These are phyloP conservation scores for Trissolcus brochymenae DNA, from an alignment of 2,888 invertebrate genomes.

Conservation along the genomic window DNA sequence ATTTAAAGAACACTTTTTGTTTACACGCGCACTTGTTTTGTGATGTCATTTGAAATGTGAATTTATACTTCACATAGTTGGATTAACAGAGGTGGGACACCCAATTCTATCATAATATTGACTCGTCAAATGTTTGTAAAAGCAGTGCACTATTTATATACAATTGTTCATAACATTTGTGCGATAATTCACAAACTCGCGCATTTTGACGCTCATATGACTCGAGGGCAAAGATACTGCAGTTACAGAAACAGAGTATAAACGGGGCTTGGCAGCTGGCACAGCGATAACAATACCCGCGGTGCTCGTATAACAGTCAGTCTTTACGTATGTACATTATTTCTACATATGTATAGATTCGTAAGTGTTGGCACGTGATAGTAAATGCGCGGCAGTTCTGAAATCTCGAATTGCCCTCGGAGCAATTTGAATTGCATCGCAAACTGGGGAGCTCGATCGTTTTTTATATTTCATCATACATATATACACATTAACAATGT, in stretches of 20 bases:
- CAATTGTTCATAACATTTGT: slow-evolving; percentile 47
- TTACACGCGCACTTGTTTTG: too few relatives aligned
- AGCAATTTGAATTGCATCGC: slow-evolving; percentile 62
- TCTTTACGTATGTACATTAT: slow-evolving; percentile 48
- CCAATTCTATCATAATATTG: slow-evolving; percentile 13
- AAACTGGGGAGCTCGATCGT: slow-evolving; percentile 59
- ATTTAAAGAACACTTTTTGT: too few relatives aligned
- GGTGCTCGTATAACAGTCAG: slow-evolving; percentile 67
- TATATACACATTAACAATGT: slow-evolving; percentile 37
- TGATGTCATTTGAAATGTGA: too few relatives aligned
- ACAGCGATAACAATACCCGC: slow-evolving; percentile 69
- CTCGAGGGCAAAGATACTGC: slow-evolving; percentile 56
- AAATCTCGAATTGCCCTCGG: slow-evolving; percentile 66
- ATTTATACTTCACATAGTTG: too few relatives aligned
- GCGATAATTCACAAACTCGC: slow-evolving; percentile 41
- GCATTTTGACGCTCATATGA: slow-evolving; percentile 50
- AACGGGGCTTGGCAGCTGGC: slow-evolving; percentile 66
- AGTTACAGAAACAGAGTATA: slow-evolving; percentile 55
- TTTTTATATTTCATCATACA: slow-evolving; percentile 60
- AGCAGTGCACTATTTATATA: slow-evolving; percentile 35
- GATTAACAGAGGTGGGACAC: too few relatives aligned
- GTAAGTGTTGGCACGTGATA: slow-evolving; percentile 56
- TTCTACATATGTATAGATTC: slow-evolving; percentile 55
- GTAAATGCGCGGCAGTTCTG: slow-evolving; percentile 58
- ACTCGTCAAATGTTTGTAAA: slow-evolving; percentile 12